These are phyloP conservation scores for Bradysia coprophila DNA, from an alignment of 1,140 invertebrate species.

Conservation along the genomic window DNA sequence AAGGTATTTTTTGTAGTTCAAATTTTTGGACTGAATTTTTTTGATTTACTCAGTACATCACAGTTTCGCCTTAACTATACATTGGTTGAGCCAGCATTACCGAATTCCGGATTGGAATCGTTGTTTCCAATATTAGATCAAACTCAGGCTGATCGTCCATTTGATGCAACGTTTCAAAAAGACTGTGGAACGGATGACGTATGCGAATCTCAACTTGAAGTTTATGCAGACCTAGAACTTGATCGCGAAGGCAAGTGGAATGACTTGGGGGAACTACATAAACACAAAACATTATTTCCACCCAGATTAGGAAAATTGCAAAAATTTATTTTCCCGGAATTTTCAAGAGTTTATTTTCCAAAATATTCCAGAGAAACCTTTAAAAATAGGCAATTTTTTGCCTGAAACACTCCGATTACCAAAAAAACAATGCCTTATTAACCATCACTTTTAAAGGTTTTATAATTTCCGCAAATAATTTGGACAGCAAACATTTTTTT, in stretches of 20 bases:
- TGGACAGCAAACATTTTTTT: too few relatives aligned
- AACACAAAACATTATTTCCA: slow-evolving; percentile 1
- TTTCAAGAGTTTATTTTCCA: too few relatives aligned
- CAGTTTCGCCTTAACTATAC: slow-evolving; percentile 69
- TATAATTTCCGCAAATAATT: too few relatives aligned
- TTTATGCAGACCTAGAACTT: slow-evolving; percentile 44
- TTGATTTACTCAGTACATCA: slow-evolving; percentile 5
- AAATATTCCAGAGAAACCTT: too few relatives aligned
- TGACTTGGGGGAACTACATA: too few relatives aligned
- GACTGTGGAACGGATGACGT: slow-evolving; percentile 81
- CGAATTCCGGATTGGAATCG: slow-evolving; percentile 49
- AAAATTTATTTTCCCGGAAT: neutral
- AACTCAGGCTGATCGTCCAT: slow-evolving; percentile 60
- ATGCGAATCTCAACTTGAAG: slow-evolving; percentile 68
- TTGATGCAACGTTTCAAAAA: slow-evolving; percentile 77
- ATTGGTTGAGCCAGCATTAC: slow-evolving; percentile 42
- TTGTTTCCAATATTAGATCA: slow-evolving; percentile 74
- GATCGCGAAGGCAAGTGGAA: slow-evolving; percentile 19
- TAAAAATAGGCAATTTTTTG: neutral
- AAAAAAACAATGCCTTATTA: neutral
- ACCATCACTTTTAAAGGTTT: too few relatives aligned
- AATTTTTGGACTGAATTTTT: slow-evolving; percentile 8
- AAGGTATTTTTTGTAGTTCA: slow-evolving; percentile 26
- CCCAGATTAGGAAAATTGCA: neutral
- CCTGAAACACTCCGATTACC: neutral